phyloP scores from a whole-genome alignment of 2,888 invertebrate genomes.

The Zootermopsis nevadensis region DNA sequence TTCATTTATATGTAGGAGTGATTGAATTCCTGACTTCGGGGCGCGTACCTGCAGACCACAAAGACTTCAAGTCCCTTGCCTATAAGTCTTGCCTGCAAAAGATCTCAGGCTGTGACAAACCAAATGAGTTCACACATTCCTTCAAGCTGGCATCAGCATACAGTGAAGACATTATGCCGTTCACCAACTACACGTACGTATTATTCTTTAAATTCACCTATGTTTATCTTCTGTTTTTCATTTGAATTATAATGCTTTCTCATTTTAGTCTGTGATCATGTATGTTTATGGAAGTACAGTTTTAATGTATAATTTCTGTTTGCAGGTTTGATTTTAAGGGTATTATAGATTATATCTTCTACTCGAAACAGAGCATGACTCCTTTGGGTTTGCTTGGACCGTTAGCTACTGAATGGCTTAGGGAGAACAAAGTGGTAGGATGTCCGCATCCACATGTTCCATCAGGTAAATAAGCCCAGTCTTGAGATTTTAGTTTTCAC shows the following conservation, averaged over 20 bases:
- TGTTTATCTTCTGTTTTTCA: too few relatives aligned
- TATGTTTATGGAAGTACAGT: too few relatives aligned
- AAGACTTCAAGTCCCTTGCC: constrained; percentile 95
- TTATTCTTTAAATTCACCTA: constrained; percentile 30
- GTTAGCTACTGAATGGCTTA: constrained; percentile 91
- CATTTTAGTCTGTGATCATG: too few relatives aligned
- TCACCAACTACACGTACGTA: constrained; percentile 97
- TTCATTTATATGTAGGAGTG: constrained; percentile 75
- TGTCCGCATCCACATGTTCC: constrained; percentile 98
- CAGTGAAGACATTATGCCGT: constrained; percentile 95
- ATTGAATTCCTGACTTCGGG: constrained; percentile 95
- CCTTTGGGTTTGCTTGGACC: constrained; percentile 95
- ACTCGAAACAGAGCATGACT: constrained; percentile 94
- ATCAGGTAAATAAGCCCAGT: constrained; percentile 70
- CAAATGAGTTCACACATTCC: constrained; percentile 93
- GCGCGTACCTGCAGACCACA: constrained; percentile 89
- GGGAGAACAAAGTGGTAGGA: constrained; percentile 96
- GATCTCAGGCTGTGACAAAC: constrained; percentile 86
- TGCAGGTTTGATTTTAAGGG: constrained; percentile 98
- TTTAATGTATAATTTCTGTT: constrained; percentile 44
- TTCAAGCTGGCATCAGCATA: constrained; percentile 96
- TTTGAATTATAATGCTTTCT: too few relatives aligned
- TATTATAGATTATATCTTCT: constrained; percentile 99
- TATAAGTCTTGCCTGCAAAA: constrained; percentile 93
- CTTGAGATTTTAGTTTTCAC: neutral